Evolutionary conservation across 1,140 invertebrate species (phyloP), one percentile per base, ranked within the genome.

Genomic region (Cyrtorhinus lividipennis): DNA sequence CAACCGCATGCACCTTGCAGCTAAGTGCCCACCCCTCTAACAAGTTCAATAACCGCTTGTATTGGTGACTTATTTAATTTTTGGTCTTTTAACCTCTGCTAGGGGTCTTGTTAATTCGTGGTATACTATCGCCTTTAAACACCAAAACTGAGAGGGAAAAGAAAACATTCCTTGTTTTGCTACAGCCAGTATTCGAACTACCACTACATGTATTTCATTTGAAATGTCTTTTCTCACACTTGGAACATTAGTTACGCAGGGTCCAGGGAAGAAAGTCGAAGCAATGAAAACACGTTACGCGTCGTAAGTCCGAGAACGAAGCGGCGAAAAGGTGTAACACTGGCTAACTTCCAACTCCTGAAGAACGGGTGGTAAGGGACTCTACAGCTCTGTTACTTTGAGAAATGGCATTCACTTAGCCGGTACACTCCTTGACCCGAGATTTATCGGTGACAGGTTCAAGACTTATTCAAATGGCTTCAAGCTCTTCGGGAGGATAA

Each of bases 401-500:
- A 53, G 48, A 53, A 53, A 53, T 20, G 20, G 48, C 48, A 53
- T 53, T 53, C 10, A 53, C 48, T 53, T 53, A 53, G 48, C 48
- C 20, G 8, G 20, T 53, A 12, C 20, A 22, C 20, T 53, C 48
- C 48, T 53, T 53, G 48, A 53, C 48, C 48, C 48, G 48, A 53
- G 48, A 53, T 53, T 53, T 53, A 53, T 53, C 48, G 48, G 20
- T 20, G 48, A 53, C 48, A 53, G 48, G 48, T 53, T 53, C 48
- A 53, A 53, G 48, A 53, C 48, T 53, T 53, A 53, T 53, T 53
- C 48, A 53, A 53, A 53, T 53, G 48, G 48, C 48, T 53, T 53
- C 48, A 53, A 53, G 12, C 30, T 38, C 30, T 8, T 20, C 48
- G 10, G 5, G 3, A 10, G 3, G 8, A 10, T 13, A 8, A 3